These are phyloP conservation scores for Encarsia formosa DNA, from an alignment of 2,888 invertebrate genomes.

Conservation along the genomic window DNA sequence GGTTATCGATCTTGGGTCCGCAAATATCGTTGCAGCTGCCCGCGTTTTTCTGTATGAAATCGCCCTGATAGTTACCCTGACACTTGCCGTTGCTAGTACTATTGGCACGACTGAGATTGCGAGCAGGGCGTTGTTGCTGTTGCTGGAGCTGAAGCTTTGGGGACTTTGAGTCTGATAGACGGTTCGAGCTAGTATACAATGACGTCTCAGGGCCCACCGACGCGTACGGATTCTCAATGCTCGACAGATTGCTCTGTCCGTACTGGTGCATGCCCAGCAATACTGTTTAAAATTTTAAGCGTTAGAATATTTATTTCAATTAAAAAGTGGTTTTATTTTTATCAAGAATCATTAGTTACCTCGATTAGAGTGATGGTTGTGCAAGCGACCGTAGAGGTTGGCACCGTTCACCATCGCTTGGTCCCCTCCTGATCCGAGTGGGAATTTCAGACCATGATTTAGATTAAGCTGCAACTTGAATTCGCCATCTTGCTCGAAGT, in stretches of 20 bases:
- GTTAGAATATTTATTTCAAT: too few species aligned
- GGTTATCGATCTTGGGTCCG: constrained; percentile 45
- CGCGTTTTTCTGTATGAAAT: too few species aligned
- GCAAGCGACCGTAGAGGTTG: constrained; percentile 57
- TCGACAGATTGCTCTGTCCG: constrained; percentile 29
- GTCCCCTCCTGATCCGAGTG: constrained; percentile 53
- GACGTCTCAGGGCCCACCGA: constrained; percentile 44
- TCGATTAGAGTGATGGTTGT: constrained; percentile 49
- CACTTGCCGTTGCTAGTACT: constrained; percentile 11
- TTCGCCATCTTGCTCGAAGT: constrained; percentile 52
- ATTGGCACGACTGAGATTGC: constrained; percentile 17
- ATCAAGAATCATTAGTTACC: constrained; percentile 28
- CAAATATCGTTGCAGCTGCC: constrained; percentile 21
- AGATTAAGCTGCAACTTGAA: constrained; percentile 49
- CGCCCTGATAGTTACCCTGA: neutral
- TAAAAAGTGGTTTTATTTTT: neutral
- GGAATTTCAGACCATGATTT: constrained; percentile 56
- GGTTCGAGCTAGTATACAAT: constrained; percentile 41
- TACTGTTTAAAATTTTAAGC: too few species aligned
- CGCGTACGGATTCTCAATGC: constrained; percentile 41
- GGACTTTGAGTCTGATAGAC: constrained; percentile 8
- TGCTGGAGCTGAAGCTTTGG: constrained; percentile 30
- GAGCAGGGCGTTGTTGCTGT: constrained; percentile 10
- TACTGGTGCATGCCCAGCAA: constrained; percentile 43
- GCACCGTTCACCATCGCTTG: constrained; percentile 37